Evolutionary conservation across 2,888 invertebrate genomes (phyloP).

Genomic region (Ennomos quercinarius): DNA sequence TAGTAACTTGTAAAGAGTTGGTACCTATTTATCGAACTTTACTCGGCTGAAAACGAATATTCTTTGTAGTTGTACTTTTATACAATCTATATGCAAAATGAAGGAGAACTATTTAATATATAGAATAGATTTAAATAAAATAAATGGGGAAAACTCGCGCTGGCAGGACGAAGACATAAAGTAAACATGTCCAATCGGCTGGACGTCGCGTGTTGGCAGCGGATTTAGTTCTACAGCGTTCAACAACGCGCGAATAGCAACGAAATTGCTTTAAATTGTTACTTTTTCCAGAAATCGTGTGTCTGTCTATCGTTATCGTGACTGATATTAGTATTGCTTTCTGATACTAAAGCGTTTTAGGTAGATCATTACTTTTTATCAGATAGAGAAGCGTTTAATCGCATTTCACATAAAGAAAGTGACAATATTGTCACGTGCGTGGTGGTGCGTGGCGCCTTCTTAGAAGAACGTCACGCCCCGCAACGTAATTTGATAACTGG

Average conservation of each 20-base stretch:
- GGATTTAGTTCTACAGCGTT: conserved; percentile 34
- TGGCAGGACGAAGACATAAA: conserved; percentile 38
- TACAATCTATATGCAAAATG: neutral
- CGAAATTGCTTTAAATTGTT: conserved; percentile 30
- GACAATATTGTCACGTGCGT: too few relatives aligned
- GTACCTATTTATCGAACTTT: too few relatives aligned
- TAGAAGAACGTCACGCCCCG: too few relatives aligned
- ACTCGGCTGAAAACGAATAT: too few relatives aligned
- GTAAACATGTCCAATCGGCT: conserved; percentile 38
- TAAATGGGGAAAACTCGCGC: neutral
- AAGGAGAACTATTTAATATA: neutral
- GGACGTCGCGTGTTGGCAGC: conserved; percentile 36
- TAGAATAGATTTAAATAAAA: conserved; percentile 3
- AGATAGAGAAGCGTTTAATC: too few relatives aligned
- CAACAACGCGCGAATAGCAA: conserved; percentile 21
- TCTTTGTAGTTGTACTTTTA: too few relatives aligned
- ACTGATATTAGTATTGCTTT: conserved; percentile 6
- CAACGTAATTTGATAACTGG: too few relatives aligned
- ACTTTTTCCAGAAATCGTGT: conserved; percentile 27
- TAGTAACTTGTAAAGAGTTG: too few relatives aligned
- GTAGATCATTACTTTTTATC: too few relatives aligned
- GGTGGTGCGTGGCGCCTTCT: too few relatives aligned
- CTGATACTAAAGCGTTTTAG: too few relatives aligned
- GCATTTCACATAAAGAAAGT: too few relatives aligned
- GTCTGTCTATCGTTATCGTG: conserved; percentile 30